Conservation (phyloP, 1,140 invertebrate species). For the Meloidogyne hapla region DNA sequence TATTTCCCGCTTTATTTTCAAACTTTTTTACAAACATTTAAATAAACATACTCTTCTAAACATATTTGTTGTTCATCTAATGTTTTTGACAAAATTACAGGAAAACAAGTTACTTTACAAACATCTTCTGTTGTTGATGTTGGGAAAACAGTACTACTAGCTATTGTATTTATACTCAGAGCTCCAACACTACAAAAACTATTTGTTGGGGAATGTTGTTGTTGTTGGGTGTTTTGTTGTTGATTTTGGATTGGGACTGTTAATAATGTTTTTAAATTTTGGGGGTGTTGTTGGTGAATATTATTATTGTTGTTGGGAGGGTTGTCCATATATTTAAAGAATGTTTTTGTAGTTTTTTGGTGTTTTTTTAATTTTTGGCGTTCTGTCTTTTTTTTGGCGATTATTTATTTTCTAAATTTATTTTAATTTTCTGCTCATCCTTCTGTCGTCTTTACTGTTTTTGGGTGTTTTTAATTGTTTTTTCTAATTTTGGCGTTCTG, state of each 20-base stretch:
- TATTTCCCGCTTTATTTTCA: too few species aligned
- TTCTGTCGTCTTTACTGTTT: too few species aligned
- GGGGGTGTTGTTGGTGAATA: not conserved
- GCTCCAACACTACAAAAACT: not conserved
- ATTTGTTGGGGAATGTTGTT: not conserved
- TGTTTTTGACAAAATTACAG: not conserved
- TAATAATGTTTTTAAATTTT: not conserved
- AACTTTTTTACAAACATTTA: too few species aligned
- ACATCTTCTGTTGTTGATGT: not conserved
- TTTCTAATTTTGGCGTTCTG: too few species aligned
- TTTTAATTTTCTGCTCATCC: too few species aligned
- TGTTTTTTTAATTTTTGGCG: not conserved
- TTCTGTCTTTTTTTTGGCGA: not conserved
- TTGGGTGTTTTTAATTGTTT: too few species aligned
- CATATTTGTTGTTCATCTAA: not conserved
- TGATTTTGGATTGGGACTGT: not conserved
- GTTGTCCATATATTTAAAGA: not conserved
- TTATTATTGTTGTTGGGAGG: not conserved
- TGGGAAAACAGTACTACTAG: not conserved
- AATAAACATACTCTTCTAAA: not conserved
- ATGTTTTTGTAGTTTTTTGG: not conserved
- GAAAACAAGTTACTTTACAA: not conserved
- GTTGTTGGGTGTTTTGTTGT: not conserved
- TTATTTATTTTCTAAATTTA: too few species aligned
- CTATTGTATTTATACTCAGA: not conserved